Evolutionary conservation across 1,140 invertebrate genomes (phyloP), one percentile per base, ranked within the genome.

Genomic region (Orchestia grillus): DNA sequence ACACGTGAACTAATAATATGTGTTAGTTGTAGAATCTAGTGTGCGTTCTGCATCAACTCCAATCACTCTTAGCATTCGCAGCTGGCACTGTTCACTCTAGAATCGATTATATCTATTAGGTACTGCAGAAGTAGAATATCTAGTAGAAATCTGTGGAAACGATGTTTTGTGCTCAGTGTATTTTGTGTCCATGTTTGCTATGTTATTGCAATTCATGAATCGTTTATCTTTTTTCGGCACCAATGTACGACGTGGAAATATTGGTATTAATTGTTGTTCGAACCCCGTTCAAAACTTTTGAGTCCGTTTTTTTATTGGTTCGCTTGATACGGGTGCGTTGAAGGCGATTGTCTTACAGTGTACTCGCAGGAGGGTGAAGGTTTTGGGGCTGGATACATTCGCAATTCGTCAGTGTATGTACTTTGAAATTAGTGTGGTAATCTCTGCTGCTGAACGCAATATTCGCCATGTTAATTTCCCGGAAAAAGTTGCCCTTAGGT

Each of bases 61-160:
- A 8, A 15, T 44, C 92, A 94, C 92, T n/a, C 40, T 16, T 94
- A 94, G 92, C 44, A 47, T 94, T 47, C 44, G 40, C 92, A 94
- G 92, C 92, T 94, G 92, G 92, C 92, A 94, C 92, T 94, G 92
- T 94, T 94, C 92, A 94, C 92, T 47, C 92, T 94, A 40, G 36
- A 40, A 94, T 94, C 19, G 4, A 41, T 44, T 8, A 94, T 94
- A 90, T 19, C 45, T 94, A 90, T 8, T 36, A 90, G 4, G 6
- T 53, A 8, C 42, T 0, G 15, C 42, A 90, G 88, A 3, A 90
- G 43, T 90, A 44, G 36, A 90, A 42, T 90, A 11, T 90, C 41
- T 44, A 90, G 43, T 42, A 90, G 87, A 42, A 77, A 77, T 77
- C 11, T 77, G 62, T 77, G 11, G 62, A 36, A 77, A 77, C 36